Evolutionary conservation across 2,113 vertebrate genomes (phyloP), one percentile per base, ranked within the genome.

Genomic region (Pholis gunnellus): DNA sequence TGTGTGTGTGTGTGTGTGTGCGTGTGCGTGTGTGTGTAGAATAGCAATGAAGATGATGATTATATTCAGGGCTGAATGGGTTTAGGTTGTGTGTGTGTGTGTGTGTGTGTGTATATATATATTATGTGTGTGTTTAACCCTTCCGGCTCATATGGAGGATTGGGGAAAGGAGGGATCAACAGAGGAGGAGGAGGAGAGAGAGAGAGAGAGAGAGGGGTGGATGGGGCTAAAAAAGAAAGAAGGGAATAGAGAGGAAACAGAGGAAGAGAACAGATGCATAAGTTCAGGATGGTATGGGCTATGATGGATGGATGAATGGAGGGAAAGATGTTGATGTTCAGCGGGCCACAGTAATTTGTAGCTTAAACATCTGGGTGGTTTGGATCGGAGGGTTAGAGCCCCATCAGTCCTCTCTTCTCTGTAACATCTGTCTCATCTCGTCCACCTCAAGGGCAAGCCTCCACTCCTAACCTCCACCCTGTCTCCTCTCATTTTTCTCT

Each of bases 361-460:
- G 61, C 77, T 77, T 68, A 48, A 88, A 88, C 86, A 90, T 90
- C 84, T 88, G 89, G 48, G 64, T 50, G 81, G 60, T 77, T 78
- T 27, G 71, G 69, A 69, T 72, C 7, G 71, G 52, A 66, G 15
- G 61, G 63, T 69, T n/a, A 27, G 54, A 78, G 54, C 67, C 54
- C 64, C 34, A 27, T 61, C 54, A 22, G 36, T 52, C 57, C 25
- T 68, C 34, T 65, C 20, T 7, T 9, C 73, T 66, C 56, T 54
- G 2, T 5, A 72, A 82, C 86, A 88, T 84, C 84, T 88, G 83
- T 77, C 74, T 78, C 60, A 66, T 73, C 69, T 68, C 4, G 0
- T 78, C 70, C 73, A 25, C 57, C 78, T 59, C 44, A 14, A 0
- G 84, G 79, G 46, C 25, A 38, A 74, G 1, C 48, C 70, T 29